These are phyloP conservation scores for Drosophila funebris DNA, from an alignment of 1,140 invertebrate genomes.

Conservation along the genomic window DNA sequence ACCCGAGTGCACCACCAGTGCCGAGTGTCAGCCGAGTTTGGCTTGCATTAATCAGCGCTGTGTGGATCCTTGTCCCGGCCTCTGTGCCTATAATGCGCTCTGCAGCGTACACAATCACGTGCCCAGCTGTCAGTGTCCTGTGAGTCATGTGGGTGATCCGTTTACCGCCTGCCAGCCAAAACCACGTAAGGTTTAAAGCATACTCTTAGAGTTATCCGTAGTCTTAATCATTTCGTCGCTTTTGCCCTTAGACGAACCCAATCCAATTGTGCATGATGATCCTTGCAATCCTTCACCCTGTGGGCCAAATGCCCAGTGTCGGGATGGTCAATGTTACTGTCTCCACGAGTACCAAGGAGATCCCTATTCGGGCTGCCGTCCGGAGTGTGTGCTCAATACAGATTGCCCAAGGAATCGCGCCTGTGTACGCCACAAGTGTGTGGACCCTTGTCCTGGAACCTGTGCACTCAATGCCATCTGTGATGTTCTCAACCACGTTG, in stretches of 20 bases:
- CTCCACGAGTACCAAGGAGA: constrained; percentile 87
- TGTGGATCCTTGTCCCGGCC: constrained; percentile 86
- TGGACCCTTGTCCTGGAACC: constrained; percentile 88
- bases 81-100: constrained; percentile 87
- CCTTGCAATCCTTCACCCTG: constrained; percentile 89
- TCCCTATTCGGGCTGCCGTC: constrained; percentile 77
- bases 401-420: constrained; percentile 86
- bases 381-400: constrained; percentile 66
- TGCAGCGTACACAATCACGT: constrained; percentile 87
- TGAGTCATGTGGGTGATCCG: constrained; percentile 89
- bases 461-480: constrained; percentile 89
- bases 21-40: constrained; percentile 85
- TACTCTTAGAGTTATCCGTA: constrained; percentile 50
- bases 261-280: constrained; percentile 64
- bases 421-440: constrained; percentile 87
- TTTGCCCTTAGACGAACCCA: constrained; percentile 78
- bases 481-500: constrained; percentile 87
- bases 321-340: constrained; percentile 85
- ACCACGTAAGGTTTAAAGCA: constrained; percentile 74
- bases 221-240: not conserved
- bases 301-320: constrained; percentile 87
- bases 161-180: constrained; percentile 75
- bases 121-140: constrained; percentile 87
- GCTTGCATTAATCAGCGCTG: constrained; percentile 86
- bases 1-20: constrained; percentile 86